These are phyloP conservation scores for Drosophila rellima DNA, from an alignment of 2,888 invertebrate species.

Conservation along the genomic window DNA sequence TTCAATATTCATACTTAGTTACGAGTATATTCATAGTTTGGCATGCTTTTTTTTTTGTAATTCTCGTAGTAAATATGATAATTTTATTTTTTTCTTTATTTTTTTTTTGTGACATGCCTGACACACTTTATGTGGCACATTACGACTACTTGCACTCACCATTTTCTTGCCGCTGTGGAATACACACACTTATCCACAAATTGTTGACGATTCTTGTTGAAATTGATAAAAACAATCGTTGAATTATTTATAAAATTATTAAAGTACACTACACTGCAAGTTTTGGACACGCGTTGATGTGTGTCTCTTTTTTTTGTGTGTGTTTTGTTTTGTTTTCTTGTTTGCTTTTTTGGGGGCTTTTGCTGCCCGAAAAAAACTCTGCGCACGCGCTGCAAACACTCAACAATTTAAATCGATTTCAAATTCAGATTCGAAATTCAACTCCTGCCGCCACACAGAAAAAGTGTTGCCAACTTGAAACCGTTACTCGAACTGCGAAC, in stretches of 20 bases:
- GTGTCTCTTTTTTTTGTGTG: not conserved
- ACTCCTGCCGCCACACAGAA: slow-evolving; percentile 38
- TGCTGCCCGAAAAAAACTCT: slow-evolving; percentile 7
- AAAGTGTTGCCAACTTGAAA: slow-evolving; percentile 46
- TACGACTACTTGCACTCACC: slow-evolving; percentile 61
- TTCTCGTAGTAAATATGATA: slow-evolving; percentile 54
- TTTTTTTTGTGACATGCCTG: slow-evolving; percentile 49
- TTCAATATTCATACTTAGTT: slow-evolving; percentile 56
- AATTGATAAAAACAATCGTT: slow-evolving; percentile 21
- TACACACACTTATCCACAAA: slow-evolving; percentile 22
- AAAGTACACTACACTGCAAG: slow-evolving; percentile 34
- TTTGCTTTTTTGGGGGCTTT: slow-evolving; percentile 9
- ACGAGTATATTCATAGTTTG: slow-evolving; percentile 49
- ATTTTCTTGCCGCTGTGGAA: slow-evolving; percentile 46
- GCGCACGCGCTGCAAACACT: slow-evolving; percentile 34
- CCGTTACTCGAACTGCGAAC: slow-evolving; percentile 79
- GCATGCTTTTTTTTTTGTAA: slow-evolving; percentile 52
- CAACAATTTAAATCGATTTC: not conserved
- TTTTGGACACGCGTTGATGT: slow-evolving; percentile 9
- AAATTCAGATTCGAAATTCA: slow-evolving; percentile 11
- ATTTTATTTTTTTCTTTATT: slow-evolving; percentile 47
- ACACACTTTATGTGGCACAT: slow-evolving; percentile 53
- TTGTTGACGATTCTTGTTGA: slow-evolving; percentile 1
- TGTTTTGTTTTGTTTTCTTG: not conserved
- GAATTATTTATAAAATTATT: slow-evolving; percentile 3